These are phyloP conservation scores for Myotis yumanensis DNA, from an alignment of 2,113 vertebrate species.

Conservation along the genomic window DNA sequence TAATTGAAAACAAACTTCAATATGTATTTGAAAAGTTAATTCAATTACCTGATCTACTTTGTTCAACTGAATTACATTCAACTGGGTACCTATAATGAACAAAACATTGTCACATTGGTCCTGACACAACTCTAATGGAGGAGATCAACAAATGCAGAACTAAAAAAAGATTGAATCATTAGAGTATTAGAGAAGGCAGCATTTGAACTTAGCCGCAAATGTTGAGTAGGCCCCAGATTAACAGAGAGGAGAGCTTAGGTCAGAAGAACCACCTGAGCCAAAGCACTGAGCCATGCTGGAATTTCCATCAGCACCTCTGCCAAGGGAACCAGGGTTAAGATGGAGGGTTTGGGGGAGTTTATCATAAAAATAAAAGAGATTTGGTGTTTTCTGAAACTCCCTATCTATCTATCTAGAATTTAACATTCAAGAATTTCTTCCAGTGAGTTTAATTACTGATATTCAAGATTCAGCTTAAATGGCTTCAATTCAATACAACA, in stretches of 20 bases:
- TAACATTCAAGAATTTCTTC: neutral
- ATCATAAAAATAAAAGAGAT: neutral
- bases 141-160: neutral
- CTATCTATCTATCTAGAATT: neutral
- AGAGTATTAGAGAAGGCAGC: neutral
- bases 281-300: neutral
- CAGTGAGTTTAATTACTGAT: neutral
- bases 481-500: neutral
- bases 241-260: neutral
- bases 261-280: neutral
- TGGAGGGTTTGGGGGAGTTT: neutral
- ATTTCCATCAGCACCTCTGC: neutral
- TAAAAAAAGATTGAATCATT: neutral
- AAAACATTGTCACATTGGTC: neutral
- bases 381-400: neutral
- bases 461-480: neutral
- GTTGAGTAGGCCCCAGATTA: neutral
- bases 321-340: neutral
- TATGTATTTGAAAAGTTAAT: neutral
- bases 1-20: slow-evolving; percentile 7
- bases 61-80: neutral
- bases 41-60: neutral
- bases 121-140: neutral
- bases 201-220: neutral
- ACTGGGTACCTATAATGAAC: neutral